Conservation (phyloP, 2,113 vertebrate species). For the Ammodytes marinus region DNA sequence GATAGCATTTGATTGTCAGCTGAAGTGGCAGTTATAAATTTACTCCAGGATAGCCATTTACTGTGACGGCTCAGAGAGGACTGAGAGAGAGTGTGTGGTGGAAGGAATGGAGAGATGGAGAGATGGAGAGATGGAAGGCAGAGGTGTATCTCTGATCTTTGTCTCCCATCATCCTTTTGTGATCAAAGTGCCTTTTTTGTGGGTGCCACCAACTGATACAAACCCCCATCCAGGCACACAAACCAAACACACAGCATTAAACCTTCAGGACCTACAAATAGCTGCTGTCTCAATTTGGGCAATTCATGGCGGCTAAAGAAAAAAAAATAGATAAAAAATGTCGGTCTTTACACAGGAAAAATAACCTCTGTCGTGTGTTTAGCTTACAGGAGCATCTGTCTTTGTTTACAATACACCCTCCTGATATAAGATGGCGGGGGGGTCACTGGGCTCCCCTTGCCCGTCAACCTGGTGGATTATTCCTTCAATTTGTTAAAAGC, state of each 20-base stretch:
- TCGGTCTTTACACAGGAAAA: constrained; percentile 60
- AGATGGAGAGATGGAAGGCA: constrained; percentile 54
- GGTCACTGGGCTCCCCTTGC: not conserved
- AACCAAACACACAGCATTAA: constrained; percentile 54
- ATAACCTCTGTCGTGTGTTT: constrained; percentile 56
- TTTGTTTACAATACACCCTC: constrained; percentile 77
- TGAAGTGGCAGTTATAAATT: constrained; percentile 88
- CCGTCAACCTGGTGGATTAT: constrained; percentile 56
- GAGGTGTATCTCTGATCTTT: constrained; percentile 64
- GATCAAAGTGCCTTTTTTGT: constrained; percentile 78
- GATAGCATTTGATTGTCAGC: constrained; percentile 86
- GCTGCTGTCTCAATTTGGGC: constrained; percentile 62
- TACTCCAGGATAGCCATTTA: constrained; percentile 83
- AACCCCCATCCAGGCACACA: constrained; percentile 1
- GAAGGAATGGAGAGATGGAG: constrained; percentile 26
- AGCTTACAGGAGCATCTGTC: constrained; percentile 76
- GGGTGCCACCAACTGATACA: constrained; percentile 54
- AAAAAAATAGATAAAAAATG: not conserved
- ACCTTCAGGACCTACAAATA: constrained; percentile 68
- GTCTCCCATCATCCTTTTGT: constrained; percentile 75
- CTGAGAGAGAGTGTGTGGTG: constrained; percentile 55
- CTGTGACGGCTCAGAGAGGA: constrained; percentile 69
- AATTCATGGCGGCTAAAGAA: constrained; percentile 43
- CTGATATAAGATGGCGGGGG: constrained; percentile 59
- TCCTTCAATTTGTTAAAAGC: constrained; percentile 84